Base-by-base conservation (phyloP, 2,797 vertebrate species). In the Clarias pachynema region DNA sequence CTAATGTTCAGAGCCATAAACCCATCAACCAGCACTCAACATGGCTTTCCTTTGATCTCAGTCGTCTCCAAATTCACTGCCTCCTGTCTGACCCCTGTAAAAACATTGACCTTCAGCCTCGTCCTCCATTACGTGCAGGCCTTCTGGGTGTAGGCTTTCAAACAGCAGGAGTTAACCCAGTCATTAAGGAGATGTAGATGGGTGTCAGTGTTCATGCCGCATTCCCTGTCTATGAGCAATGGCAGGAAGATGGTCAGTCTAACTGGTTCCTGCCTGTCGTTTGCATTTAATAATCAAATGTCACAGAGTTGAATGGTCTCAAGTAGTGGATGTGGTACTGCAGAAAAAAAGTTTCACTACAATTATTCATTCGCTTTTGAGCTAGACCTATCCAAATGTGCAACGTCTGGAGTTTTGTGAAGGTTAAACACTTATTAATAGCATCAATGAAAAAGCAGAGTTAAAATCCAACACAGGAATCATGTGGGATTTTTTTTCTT, bases 221-320 rank as follows among this genome's bases (percentile, higher is more conserved):
- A 73, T 88, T 87, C 85, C 65, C 82, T 68, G 84, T 86, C 79
- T 81, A 66, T 44, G 73, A 73, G 80, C 26, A 37, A 73, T 57
- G 70, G 81, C 84, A 53, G 75, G 81, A 88, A 89, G 84, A 85
- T 84, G 80, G 86, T 83, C 87, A 69, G 68, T 82, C 87, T 83
- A 83, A 85, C 85, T 62, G 83, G 84, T 86, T 90, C 82, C 87
- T 87, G 77, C 86, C 86, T 84, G 86, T 85, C 89, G 86, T 90
- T 90, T 88, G 84, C 86, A 87, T 90, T 88, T 62, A 83, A 87
- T 87, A 90, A 87, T 90, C 89, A 87, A 89, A 89, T 86, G 86
- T 89, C 87, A 89, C 75, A 20, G 84, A 84, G 85, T 72, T 59
- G 77, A 68, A 81, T 73, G 78, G 79, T 79, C 79, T 87, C 74